Percentiles rank a stretch among this genome's conserved stretches.
Evolutionary conservation across 2,113 vertebrate species (phyloP).

Genomic region (Procavia capensis): DNA sequence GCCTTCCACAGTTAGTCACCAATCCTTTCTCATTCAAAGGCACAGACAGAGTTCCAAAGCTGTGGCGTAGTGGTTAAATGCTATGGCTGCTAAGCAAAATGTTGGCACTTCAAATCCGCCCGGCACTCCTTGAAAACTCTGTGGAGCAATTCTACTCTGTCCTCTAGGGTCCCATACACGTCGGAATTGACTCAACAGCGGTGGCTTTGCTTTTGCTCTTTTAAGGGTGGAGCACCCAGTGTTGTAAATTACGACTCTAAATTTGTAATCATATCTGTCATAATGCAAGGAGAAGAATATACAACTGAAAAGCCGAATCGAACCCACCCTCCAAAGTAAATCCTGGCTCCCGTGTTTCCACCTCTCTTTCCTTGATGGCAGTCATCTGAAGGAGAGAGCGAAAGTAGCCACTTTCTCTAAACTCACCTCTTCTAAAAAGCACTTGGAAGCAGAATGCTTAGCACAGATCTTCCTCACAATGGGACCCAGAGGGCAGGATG

Average conservation of each 20-base stretch:
- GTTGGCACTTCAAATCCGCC: no score
- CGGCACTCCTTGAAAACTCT: no score
- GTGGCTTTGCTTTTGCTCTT: no score
- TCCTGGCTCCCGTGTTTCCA: neutral
- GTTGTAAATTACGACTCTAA: neutral
- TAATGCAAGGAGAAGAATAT: neutral
- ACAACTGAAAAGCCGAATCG: slow-evolving; percentile 20
- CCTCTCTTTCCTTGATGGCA: neutral
- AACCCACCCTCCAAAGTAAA: neutral
- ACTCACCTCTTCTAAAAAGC: slow-evolving; percentile 21
- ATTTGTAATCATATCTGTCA: neutral
- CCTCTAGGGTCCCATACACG: no score
- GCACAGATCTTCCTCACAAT: neutral
- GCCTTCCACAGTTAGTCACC: neutral
- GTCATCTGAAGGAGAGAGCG: neutral
- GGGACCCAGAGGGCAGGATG: neutral
- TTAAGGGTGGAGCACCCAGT: neutral
- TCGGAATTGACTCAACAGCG: no score
- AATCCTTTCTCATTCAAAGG: neutral
- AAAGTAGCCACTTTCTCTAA: neutral
- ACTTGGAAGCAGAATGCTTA: neutral
- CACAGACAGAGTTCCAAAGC: neutral
- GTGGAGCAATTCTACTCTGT: no score
- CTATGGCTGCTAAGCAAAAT: no score
- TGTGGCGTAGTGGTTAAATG: no score